Conservation (phyloP, 2,797 vertebrate species). For the Scolopax rusticola region DNA sequence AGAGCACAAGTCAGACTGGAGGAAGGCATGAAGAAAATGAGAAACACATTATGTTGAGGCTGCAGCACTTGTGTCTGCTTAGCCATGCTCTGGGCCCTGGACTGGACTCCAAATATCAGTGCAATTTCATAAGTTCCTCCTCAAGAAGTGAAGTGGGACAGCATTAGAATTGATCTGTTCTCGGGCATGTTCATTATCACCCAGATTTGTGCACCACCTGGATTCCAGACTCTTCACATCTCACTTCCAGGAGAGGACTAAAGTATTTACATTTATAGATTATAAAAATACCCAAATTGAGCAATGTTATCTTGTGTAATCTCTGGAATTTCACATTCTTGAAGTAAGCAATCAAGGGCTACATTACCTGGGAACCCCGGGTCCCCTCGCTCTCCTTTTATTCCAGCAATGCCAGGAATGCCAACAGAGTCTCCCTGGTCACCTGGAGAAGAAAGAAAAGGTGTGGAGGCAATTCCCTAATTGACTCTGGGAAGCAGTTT, state of each 20-base stretch:
- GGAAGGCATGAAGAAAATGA: not conserved
- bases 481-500: not conserved
- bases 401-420: slow-evolving; percentile 82
- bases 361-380: slow-evolving; percentile 85
- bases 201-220: not conserved
- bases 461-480: not conserved
- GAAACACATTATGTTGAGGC: not conserved
- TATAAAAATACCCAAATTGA: not conserved
- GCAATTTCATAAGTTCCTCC: not conserved
- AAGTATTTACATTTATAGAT: not conserved
- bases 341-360: not conserved
- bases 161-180: not conserved
- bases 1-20: not conserved
- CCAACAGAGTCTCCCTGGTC: slow-evolving; percentile 81
- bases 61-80: not conserved
- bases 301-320: not conserved
- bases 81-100: not conserved
- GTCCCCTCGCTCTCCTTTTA: slow-evolving; percentile 85
- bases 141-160: not conserved
- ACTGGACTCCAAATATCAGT: not conserved
- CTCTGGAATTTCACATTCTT: not conserved
- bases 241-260: not conserved
- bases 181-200: not conserved
- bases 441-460: slow-evolving; percentile 72
- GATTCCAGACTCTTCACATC: not conserved